Evolutionary conservation across 2,888 invertebrate species (phyloP).

Genomic region (Ptychoptera contaminata): DNA sequence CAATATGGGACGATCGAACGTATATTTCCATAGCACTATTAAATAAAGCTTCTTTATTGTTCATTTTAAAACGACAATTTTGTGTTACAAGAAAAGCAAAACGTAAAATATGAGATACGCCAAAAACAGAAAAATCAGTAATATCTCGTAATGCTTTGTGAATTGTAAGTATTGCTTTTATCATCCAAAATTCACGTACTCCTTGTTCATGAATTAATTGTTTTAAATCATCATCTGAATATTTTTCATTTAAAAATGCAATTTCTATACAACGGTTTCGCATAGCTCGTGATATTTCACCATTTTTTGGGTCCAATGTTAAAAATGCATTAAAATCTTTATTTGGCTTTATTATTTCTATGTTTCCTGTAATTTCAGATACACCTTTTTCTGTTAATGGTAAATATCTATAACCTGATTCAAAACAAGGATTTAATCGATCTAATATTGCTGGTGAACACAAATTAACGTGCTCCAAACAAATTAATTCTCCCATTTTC

Average conservation of each 20-base stretch:
- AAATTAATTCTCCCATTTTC: slow-evolving; percentile 65
- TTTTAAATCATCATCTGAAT: slow-evolving; percentile 32
- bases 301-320: slow-evolving; percentile 87
- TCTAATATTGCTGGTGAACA: slow-evolving; percentile 95
- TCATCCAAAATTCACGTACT: slow-evolving; percentile 26
- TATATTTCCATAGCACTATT: slow-evolving; percentile 28
- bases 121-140: slow-evolving; percentile 24
- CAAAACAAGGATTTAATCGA: slow-evolving; percentile 86
- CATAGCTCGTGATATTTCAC: slow-evolving; percentile 97
- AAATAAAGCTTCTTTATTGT: slow-evolving; percentile 21
- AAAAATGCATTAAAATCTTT: slow-evolving; percentile 84
- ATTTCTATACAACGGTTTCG: slow-evolving; percentile 94
- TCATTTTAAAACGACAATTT: slow-evolving; percentile 23
- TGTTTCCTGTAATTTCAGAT: slow-evolving; percentile 42
- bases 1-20: slow-evolving; percentile 24
- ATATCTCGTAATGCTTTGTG: slow-evolving; percentile 26
- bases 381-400: slow-evolving; percentile 86
- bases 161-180: slow-evolving; percentile 33
- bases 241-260: slow-evolving; percentile 26
- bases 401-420: slow-evolving; percentile 70
- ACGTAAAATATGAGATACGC: slow-evolving; percentile 25
- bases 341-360: slow-evolving; percentile 67
- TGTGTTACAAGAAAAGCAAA: slow-evolving; percentile 24
- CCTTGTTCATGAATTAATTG: slow-evolving; percentile 37
- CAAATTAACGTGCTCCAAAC: slow-evolving; percentile 86